Percentiles rank a stretch among this genome's conserved stretches.
Evolutionary conservation across 2,888 invertebrate genomes (phyloP).

Genomic region (Drosophila testacea): DNA sequence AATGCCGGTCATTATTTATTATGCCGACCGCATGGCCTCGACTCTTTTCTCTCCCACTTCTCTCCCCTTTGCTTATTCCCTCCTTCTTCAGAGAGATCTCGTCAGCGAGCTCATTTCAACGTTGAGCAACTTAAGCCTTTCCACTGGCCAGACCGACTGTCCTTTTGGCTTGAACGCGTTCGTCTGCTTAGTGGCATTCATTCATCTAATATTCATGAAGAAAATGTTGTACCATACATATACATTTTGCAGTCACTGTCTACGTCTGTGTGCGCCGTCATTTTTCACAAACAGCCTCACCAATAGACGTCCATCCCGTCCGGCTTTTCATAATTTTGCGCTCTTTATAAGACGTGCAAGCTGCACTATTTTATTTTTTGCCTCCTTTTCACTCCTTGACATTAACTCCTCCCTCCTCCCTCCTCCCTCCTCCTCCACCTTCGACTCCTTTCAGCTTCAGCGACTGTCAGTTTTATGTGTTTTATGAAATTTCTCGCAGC

Average conservation of each 20-base stretch:
- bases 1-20: slow-evolving; percentile 82
- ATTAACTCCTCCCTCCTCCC: background rate
- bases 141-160: slow-evolving; percentile 53
- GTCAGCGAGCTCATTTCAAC: slow-evolving; percentile 64
- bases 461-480: slow-evolving; percentile 76
- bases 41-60: background rate
- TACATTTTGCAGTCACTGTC: slow-evolving; percentile 65
- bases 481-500: slow-evolving; percentile 78
- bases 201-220: slow-evolving; percentile 79
- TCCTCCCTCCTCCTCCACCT: background rate
- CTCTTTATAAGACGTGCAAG: slow-evolving; percentile 72
- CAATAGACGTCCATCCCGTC: slow-evolving; percentile 1
- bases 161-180: slow-evolving; percentile 35
- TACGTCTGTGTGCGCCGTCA: slow-evolving; percentile 53
- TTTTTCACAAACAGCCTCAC: slow-evolving; percentile 69
- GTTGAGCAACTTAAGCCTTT: slow-evolving; percentile 71
- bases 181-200: slow-evolving; percentile 35
- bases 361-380: slow-evolving; percentile 58
- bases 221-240: slow-evolving; percentile 52
- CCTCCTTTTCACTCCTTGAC: background rate
- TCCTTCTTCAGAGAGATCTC: slow-evolving; percentile 16
- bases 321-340: slow-evolving; percentile 75
- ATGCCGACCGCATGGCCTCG: slow-evolving; percentile 80
- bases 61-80: background rate
- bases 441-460: slow-evolving; percentile 21